Conservation (phyloP, 1,140 invertebrate species). For the Drosophila willistoni region DNA sequence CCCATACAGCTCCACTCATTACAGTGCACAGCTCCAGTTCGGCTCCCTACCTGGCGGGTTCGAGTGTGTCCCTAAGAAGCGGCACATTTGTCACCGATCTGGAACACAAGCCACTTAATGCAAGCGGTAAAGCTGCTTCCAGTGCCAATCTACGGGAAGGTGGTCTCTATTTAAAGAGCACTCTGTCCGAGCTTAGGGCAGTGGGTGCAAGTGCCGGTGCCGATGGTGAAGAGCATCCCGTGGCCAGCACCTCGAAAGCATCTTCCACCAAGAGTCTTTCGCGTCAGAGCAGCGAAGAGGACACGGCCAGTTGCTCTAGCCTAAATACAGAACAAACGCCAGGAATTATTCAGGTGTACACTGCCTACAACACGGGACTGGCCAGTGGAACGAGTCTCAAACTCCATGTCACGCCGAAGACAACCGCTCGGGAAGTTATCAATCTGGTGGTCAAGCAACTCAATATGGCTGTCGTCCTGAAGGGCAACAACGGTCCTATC, state of each 20-base stretch:
- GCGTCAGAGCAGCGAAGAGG: conserved; percentile 74
- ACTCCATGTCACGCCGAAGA: conserved; percentile 94
- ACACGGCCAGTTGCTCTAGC: conserved; percentile 73
- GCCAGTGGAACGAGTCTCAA: conserved; percentile 96
- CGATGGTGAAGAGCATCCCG: conserved; percentile 41
- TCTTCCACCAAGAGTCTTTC: conserved; percentile 65
- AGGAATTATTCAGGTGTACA: conserved; percentile 93
- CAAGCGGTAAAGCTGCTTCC: conserved; percentile 63
- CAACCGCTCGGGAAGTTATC: conserved; percentile 96
- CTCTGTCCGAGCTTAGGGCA: conserved; percentile 69
- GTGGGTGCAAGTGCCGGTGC: conserved; percentile 16
- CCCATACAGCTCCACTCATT: conserved; percentile 58
- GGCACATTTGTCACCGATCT: conserved; percentile 83
- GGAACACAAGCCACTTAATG: conserved; percentile 82
- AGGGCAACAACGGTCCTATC: conserved; percentile 90
- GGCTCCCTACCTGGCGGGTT: conserved; percentile 76
- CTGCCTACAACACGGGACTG: conserved; percentile 96
- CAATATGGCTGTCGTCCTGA: conserved; percentile 95
- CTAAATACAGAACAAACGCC: conserved; percentile 58
- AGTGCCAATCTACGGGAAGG: conserved; percentile 81
- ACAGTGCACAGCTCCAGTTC: conserved; percentile 75
- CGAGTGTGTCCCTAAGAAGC: conserved; percentile 65
- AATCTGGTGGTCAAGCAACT: conserved; percentile 96
- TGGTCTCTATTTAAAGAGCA: conserved; percentile 84
- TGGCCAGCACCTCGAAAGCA: conserved; percentile 64